Conservation (phyloP, 2,113 vertebrate species). For the Cyphomyrus discorhynchus region DNA sequence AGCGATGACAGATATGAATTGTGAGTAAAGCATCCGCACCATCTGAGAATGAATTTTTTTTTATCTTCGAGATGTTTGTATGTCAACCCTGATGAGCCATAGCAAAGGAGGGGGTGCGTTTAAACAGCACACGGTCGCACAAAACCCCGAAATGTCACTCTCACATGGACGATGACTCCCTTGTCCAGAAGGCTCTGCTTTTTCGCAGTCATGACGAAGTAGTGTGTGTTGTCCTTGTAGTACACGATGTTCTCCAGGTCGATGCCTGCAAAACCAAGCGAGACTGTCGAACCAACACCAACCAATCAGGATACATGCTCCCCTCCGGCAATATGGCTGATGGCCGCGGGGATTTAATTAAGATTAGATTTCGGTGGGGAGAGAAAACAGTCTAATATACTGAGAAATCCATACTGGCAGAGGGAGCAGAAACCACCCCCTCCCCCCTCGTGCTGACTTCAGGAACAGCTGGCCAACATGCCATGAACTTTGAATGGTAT, state of each 20-base stretch:
- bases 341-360: not conserved
- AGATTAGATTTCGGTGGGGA: not conserved
- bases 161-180: slow-evolving; percentile 85
- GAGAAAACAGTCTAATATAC: not conserved
- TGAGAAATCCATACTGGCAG: not conserved
- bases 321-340: not conserved
- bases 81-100: not conserved
- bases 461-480: not conserved
- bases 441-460: not conserved
- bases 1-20: not conserved
- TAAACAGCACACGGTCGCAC: not conserved
- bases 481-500: not conserved
- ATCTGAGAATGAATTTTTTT: slow-evolving; percentile 19
- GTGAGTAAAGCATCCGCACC: slow-evolving; percentile 3
- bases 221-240: slow-evolving; percentile 94
- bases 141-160: slow-evolving; percentile 29
- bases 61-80: slow-evolving; percentile 5
- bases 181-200: slow-evolving; percentile 95
- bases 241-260: slow-evolving; percentile 98
- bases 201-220: slow-evolving; percentile 99
- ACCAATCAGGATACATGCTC: not conserved
- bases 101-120: not conserved
- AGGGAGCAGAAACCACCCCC: too few species aligned
- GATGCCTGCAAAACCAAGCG: slow-evolving; percentile 67
- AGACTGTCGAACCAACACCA: not conserved